Conservation (phyloP, 2,797 vertebrate genomes). For the Acestrorhynchus altus region DNA sequence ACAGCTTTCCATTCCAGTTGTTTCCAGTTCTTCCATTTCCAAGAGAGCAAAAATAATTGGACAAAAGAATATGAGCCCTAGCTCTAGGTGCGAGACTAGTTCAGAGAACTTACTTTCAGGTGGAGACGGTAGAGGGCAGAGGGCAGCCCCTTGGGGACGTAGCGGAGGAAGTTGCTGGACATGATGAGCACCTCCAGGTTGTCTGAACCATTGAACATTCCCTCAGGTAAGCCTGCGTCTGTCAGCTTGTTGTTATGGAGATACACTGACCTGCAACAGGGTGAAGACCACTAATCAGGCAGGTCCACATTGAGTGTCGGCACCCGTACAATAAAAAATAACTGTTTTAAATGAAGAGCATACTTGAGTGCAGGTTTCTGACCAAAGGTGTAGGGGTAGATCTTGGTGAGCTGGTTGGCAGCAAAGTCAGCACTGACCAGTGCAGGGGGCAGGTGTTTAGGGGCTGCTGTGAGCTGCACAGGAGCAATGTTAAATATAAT, state of each 20-base stretch:
- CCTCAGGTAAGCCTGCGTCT: constrained; percentile 88
- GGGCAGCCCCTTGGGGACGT: constrained; percentile 90
- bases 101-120: constrained; percentile 82
- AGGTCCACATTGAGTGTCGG: background rate
- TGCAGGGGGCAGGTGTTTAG: constrained; percentile 87
- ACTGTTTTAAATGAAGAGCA: constrained; percentile 32
- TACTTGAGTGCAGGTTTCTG: constrained; percentile 93
- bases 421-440: constrained; percentile 96
- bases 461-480: constrained; percentile 89
- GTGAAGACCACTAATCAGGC: background rate
- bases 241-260: constrained; percentile 98
- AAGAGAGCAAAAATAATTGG: too few relatives aligned
- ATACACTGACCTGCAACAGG: constrained; percentile 89
- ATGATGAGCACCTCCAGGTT: constrained; percentile 93
- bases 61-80: too few relatives aligned
- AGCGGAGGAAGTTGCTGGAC: constrained; percentile 95
- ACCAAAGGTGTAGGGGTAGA: constrained; percentile 94
- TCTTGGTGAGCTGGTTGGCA: constrained; percentile 92
- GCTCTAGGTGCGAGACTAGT: background rate
- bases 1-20: too few relatives aligned
- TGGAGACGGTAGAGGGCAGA: constrained; percentile 89
- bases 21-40: too few relatives aligned
- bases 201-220: constrained; percentile 91
- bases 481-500: background rate
- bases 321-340: too few relatives aligned